phyloP scores from a whole-genome alignment of 2,113 vertebrate species.

The Trichomycterus rosablanca region DNA sequence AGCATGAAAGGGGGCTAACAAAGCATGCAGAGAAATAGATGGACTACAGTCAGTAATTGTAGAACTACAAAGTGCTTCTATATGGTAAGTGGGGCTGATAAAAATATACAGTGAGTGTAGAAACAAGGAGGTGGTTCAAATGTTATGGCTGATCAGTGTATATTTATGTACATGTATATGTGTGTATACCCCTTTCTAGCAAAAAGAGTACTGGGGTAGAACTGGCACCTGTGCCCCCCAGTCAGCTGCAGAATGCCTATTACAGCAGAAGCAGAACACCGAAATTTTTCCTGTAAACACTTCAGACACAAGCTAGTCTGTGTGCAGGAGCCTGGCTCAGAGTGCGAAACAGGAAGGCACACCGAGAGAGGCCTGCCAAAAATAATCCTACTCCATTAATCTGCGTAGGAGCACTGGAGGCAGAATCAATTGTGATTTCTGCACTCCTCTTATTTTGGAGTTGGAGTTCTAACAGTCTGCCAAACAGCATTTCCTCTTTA shows the following conservation, averaged over 20 bases:
- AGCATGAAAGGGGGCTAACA: too few species aligned
- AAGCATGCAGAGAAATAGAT: too few species aligned
- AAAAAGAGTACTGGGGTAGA: too few species aligned
- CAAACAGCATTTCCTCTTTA: conserved; percentile 2
- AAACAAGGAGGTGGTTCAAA: too few species aligned
- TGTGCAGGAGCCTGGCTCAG: conserved; percentile 35
- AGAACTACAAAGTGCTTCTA: too few species aligned
- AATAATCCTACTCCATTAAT: conserved; percentile 56
- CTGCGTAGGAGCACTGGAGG: conserved; percentile 46
- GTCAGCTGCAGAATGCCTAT: neutral
- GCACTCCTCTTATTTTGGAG: neutral
- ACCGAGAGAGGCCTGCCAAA: conserved; percentile 50
- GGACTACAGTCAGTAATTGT: too few species aligned
- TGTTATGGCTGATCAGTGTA: too few species aligned
- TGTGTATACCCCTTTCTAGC: too few species aligned
- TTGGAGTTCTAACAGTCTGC: conserved; percentile 20
- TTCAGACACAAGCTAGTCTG: conserved; percentile 41
- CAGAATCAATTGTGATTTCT: conserved; percentile 19
- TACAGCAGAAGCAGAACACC: neutral
- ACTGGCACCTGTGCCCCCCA: neutral
- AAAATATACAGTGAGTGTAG: too few species aligned
- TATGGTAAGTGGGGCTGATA: too few species aligned
- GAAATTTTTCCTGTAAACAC: conserved; percentile 64
- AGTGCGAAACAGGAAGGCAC: conserved; percentile 30
- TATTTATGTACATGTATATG: too few species aligned